These are phyloP conservation scores for Neomorphus geoffroyi DNA, from an alignment of 2,797 vertebrate species.

Conservation along the genomic window DNA sequence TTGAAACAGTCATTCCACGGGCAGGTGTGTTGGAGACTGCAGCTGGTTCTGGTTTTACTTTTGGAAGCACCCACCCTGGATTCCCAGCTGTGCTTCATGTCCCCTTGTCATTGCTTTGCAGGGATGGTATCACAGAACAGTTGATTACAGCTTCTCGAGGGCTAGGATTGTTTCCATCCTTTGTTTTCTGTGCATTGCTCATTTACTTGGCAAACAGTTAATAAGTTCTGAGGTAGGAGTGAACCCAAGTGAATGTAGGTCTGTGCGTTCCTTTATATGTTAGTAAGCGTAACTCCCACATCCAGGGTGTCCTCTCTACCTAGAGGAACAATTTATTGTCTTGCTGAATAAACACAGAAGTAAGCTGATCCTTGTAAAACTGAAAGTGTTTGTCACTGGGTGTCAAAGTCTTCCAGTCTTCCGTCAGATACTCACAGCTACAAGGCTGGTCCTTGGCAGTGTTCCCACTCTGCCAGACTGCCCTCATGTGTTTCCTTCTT, in stretches of 20 bases:
- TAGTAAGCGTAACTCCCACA: background rate
- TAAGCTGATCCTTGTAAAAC: background rate
- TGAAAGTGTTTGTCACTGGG: background rate
- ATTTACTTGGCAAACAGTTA: background rate
- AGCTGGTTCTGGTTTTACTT: background rate
- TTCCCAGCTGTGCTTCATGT: constrained; percentile 44
- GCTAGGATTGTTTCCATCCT: background rate
- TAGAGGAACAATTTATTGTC: background rate
- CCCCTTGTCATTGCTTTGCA: background rate
- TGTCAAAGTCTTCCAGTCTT: background rate
- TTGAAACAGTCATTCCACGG: background rate
- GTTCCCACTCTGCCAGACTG: background rate
- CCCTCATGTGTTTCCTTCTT: background rate
- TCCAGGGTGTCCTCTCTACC: background rate
- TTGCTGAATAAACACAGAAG: background rate
- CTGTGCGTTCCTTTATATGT: background rate
- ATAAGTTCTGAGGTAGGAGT: background rate
- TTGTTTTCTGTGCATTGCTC: background rate
- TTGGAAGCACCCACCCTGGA: constrained; percentile 3
- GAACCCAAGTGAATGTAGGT: background rate
- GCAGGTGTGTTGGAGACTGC: constrained; percentile 2
- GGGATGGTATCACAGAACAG: background rate
- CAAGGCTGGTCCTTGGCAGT: background rate
- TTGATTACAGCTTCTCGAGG: background rate
- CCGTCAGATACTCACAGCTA: background rate